A percentile compares a stretch with the other conserved stretches of the same genome.
phyloP scores from a whole-genome alignment of 1,140 invertebrate genomes.

The Hycleus cichorii region DNA sequence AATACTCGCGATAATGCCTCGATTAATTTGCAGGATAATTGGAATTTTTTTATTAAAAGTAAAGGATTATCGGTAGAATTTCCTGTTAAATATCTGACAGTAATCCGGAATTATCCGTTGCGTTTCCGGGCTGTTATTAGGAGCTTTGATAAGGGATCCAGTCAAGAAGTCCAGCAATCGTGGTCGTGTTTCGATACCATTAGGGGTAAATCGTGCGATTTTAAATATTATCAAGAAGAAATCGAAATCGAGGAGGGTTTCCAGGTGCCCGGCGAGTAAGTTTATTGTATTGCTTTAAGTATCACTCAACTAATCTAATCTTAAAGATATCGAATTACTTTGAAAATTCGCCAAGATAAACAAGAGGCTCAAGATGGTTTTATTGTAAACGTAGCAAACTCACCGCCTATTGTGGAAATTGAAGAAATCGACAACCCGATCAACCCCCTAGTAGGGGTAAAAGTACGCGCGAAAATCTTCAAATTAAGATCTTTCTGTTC shows the following conservation, averaged over 20 bases:
- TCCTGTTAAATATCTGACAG: neutral
- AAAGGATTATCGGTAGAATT: slow-evolving; percentile 3
- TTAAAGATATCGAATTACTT: slow-evolving; percentile 7
- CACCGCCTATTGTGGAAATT: slow-evolving; percentile 16
- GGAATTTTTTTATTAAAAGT: neutral
- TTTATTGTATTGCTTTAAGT: neutral
- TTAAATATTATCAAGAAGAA: neutral
- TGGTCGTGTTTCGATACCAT: slow-evolving; percentile 1
- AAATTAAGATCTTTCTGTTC: slow-evolving; percentile 16
- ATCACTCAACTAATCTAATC: neutral
- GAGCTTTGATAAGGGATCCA: neutral
- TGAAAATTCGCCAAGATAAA: slow-evolving; percentile 5
- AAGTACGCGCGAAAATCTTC: slow-evolving; percentile 11
- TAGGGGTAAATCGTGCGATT: neutral
- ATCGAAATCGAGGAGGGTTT: slow-evolving; percentile 8
- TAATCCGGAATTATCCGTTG: neutral
- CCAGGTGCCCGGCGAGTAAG: neutral
- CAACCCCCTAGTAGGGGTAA: slow-evolving; percentile 7
- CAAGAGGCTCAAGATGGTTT: neutral
- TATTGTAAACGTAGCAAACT: slow-evolving; percentile 1
- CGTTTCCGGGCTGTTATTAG: neutral
- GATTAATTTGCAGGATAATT: neutral
- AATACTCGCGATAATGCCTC: neutral
- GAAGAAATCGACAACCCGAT: slow-evolving; percentile 9
- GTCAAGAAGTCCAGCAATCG: neutral